Conservation (phyloP, 2,113 vertebrate species). For the Bostrychus sinensis region DNA sequence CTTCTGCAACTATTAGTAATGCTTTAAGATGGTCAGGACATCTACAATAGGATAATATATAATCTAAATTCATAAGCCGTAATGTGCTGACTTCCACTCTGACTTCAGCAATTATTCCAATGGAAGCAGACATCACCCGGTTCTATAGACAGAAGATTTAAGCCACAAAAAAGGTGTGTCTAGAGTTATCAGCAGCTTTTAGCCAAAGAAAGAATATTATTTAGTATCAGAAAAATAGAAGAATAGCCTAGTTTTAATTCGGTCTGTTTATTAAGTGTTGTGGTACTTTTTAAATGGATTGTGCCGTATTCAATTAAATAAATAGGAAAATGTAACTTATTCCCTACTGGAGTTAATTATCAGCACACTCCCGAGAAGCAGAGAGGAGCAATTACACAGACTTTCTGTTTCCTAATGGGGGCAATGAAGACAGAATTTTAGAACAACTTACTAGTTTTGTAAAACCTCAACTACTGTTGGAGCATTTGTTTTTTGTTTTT, state of each 20-base stretch:
- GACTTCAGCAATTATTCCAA: conserved; percentile 27
- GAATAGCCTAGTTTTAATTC: neutral
- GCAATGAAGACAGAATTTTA: too few species aligned
- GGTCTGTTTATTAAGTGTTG: neutral
- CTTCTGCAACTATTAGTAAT: neutral
- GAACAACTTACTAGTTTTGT: too few species aligned
- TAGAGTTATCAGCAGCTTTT: conserved; percentile 8
- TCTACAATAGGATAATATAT: conserved; percentile 29
- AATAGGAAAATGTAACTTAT: too few species aligned
- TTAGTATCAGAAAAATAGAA: neutral
- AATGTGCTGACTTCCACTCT: conserved; percentile 16
- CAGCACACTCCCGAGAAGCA: too few species aligned
- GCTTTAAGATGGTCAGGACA: conserved; percentile 8
- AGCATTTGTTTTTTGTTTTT: too few species aligned
- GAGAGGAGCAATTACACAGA: too few species aligned
- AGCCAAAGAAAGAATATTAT: neutral
- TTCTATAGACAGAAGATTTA: conserved; percentile 5
- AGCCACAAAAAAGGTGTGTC: conserved; percentile 5
- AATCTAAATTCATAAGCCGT: conserved; percentile 36
- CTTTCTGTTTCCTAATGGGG: too few species aligned
- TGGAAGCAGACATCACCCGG: neutral
- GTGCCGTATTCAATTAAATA: too few species aligned
- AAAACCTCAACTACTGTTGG: too few species aligned
- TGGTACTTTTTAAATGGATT: too few species aligned
- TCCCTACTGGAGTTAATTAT: too few species aligned